phyloP scores from a whole-genome alignment of 2,888 invertebrate species.

The Tenthredo mesomela region DNA sequence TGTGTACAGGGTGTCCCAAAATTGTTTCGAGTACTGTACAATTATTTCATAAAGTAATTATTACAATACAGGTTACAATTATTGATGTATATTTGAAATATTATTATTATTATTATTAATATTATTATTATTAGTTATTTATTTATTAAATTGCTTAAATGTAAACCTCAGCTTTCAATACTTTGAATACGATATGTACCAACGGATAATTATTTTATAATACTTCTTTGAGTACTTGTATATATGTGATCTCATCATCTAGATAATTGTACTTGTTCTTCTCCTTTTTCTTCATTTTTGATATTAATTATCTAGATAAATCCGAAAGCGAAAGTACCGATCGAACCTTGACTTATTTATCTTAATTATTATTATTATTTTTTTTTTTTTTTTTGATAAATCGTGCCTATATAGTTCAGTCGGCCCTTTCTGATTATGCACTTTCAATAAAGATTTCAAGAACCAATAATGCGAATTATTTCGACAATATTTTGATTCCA shows the following conservation, averaged over 20 bases:
- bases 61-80: conserved; percentile 49
- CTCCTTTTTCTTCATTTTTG: background rate
- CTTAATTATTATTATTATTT: too few relatives aligned
- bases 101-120: conserved; percentile 15
- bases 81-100: conserved; percentile 47
- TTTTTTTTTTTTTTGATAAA: background rate
- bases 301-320: conserved; percentile 59
- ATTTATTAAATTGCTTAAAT: conserved; percentile 35
- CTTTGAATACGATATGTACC: conserved; percentile 70
- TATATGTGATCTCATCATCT: conserved; percentile 53
- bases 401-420: conserved; percentile 52
- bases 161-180: conserved; percentile 47
- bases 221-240: conserved; percentile 43
- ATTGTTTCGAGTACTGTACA: conserved; percentile 49
- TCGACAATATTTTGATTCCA: conserved; percentile 63
- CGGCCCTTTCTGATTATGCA: conserved; percentile 60
- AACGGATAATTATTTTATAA: conserved; percentile 65
- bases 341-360: conserved; percentile 45
- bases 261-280: conserved; percentile 51
- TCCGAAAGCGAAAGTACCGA: conserved; percentile 56
- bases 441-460: conserved; percentile 63
- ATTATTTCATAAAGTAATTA: conserved; percentile 47
- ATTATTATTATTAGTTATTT: conserved; percentile 34
- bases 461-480: conserved; percentile 20
- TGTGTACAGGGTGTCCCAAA: conserved; percentile 59